Base-by-base conservation (phyloP, 2,797 vertebrate species). In the Danio choprae region DNA sequence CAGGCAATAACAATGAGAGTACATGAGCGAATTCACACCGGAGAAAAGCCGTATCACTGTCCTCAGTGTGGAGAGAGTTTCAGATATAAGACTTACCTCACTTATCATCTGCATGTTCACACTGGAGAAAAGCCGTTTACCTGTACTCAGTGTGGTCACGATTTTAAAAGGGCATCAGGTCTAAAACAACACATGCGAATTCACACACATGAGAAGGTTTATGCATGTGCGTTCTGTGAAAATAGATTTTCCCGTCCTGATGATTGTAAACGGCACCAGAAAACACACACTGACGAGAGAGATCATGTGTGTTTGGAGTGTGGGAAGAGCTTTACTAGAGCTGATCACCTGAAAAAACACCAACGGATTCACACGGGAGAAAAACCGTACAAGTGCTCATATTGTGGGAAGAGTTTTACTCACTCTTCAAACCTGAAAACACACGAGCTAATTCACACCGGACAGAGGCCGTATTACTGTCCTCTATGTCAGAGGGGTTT, bases 11-110 rank as follows among this genome's bases (percentile, higher is more conserved):
- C 48, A 51, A 10, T 70, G 29, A 70, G 16, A 38, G 15, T 38
- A 1, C 67, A 70, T 0, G 22, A 70, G 67, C 29, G 11, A 51
- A 16, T 70, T 53, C 48, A 70, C 2, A 70, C 15, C 4, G 67
- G 67, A 70, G 67, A 13, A 29, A 51, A 70, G 16, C 67, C 36
- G 16, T 53, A 51, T 6, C 3, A 70, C 8, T 70, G 67, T 12
- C 38, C 50, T 18, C 13, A 0, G 29, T 70, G 68, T 53, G 68
- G 29, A 53, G 15, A 53, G 68, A n/a, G 65, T 36, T 70, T 70
- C 16, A 48, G 46, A 59, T 59, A 29, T 29, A 29, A 29, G 29
- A 29, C 56, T 15, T 4, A 22, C 56, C 56, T 59, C 22, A 29
- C 22, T 59, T 29, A 59, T 29, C 56, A 59, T 59, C 56, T 59